phyloP scores from a whole-genome alignment of 2,888 invertebrate species.

The Mesorhabditis sp. region DNA sequence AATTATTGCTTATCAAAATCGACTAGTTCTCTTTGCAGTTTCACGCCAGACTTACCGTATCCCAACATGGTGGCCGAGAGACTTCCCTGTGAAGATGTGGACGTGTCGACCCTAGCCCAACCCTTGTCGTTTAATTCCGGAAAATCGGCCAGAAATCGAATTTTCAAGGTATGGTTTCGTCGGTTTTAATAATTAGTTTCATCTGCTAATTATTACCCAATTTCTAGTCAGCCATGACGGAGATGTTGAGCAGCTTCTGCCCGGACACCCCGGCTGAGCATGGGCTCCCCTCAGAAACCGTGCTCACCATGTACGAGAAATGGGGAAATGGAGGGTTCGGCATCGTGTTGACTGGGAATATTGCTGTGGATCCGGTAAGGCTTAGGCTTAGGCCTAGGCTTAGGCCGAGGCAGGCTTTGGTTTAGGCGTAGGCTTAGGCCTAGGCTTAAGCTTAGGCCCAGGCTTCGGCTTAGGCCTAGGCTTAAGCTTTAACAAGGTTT shows the following conservation, averaged over 20 bases:
- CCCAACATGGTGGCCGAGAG: conserved; percentile 15
- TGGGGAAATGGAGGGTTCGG: conserved; percentile 43
- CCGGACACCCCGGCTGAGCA: conserved; percentile 17
- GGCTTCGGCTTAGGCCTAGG: neutral
- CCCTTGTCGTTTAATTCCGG: conserved; percentile 18
- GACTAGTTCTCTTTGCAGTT: too few relatives aligned
- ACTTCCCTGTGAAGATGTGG: conserved; percentile 8
- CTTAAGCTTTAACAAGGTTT: neutral
- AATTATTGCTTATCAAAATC: too few relatives aligned
- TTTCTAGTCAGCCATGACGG: conserved; percentile 34
- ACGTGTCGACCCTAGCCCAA: conserved; percentile 22
- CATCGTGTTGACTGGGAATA: conserved; percentile 33
- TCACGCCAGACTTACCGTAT: too few relatives aligned
- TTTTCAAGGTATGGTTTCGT: conserved; percentile 21
- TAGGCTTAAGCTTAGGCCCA: neutral
- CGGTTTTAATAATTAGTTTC: neutral
- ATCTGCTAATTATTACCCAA: neutral
- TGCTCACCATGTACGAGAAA: conserved; percentile 39
- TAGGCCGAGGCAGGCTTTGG: neutral
- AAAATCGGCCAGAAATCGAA: conserved; percentile 22
- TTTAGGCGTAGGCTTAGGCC: neutral
- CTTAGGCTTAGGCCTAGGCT: neutral
- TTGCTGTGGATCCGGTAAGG: neutral
- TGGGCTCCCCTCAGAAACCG: conserved; percentile 31
- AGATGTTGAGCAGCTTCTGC: conserved; percentile 20